Conservation (phyloP, 2,888 invertebrate genomes). For the Nymphalis c-album region DNA sequence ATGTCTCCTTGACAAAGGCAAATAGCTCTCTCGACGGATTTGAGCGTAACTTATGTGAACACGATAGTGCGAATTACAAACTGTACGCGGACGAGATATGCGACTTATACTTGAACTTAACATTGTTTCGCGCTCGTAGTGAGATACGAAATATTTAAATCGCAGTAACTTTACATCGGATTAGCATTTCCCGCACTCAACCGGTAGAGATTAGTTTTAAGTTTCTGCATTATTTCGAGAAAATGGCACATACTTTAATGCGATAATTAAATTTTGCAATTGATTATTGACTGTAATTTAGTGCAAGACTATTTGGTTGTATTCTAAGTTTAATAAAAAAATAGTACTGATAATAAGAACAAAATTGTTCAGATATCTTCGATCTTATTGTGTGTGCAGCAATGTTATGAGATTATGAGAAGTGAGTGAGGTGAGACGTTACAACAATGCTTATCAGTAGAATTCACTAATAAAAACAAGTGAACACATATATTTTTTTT, state of each 20-base stretch:
- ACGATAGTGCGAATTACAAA: conserved; percentile 26
- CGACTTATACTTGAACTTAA: conserved; percentile 7
- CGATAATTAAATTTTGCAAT: neutral
- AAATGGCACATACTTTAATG: neutral
- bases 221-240: neutral
- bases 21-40: conserved; percentile 26
- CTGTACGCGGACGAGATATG: conserved; percentile 18
- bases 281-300: too few relatives aligned
- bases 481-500: too few relatives aligned
- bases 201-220: neutral
- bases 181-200: neutral
- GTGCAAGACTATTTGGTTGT: too few relatives aligned
- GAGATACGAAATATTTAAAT: conserved; percentile 2
- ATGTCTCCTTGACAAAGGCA: conserved; percentile 35
- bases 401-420: too few relatives aligned
- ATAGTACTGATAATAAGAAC: too few relatives aligned
- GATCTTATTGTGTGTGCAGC: too few relatives aligned
- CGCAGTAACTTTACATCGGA: neutral
- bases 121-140: neutral
- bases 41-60: conserved; percentile 23
- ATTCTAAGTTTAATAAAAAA: too few relatives aligned
- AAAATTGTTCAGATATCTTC: too few relatives aligned
- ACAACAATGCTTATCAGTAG: too few relatives aligned
- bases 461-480: too few relatives aligned
- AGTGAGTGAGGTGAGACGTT: too few relatives aligned